Evolutionary conservation across 2,888 invertebrate species (phyloP).

Genomic region (Cactoblastis cactorum): DNA sequence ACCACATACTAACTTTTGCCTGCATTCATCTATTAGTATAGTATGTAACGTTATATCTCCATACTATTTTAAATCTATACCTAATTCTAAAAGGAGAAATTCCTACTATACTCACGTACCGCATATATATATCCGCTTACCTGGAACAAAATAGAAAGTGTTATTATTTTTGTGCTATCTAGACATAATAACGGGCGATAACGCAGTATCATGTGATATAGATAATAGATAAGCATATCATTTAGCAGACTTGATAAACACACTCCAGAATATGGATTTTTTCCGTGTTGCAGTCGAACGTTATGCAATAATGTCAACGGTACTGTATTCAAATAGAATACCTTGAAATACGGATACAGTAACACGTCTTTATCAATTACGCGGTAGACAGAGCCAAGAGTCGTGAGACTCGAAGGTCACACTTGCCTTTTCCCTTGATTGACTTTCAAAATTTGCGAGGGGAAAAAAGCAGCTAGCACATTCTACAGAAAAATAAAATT

Average conservation of each 20-base stretch:
- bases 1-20: no score
- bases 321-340: background rate
- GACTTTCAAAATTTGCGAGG: no score
- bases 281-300: slow-evolving; percentile 3
- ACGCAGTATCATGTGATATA: slow-evolving; percentile 13
- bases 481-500: no score
- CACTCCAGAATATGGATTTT: slow-evolving; percentile 8
- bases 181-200: slow-evolving; percentile 14
- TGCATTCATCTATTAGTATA: no score
- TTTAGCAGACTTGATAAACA: slow-evolving; percentile 3
- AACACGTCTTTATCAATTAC: background rate
- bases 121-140: slow-evolving; percentile 28
- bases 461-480: no score
- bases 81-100: no score
- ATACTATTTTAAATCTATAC: no score
- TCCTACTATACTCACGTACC: slow-evolving; percentile 1
- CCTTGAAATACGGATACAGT: no score
- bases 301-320: background rate
- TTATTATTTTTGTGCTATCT: slow-evolving; percentile 17
- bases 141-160: slow-evolving; percentile 35
- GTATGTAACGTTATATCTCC: no score
- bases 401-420: no score
- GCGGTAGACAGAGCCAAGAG: no score
- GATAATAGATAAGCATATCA: slow-evolving; percentile 12
- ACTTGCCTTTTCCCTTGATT: no score